Conservation (phyloP, 2,113 vertebrate species). For the Fulmarus glacialis region DNA sequence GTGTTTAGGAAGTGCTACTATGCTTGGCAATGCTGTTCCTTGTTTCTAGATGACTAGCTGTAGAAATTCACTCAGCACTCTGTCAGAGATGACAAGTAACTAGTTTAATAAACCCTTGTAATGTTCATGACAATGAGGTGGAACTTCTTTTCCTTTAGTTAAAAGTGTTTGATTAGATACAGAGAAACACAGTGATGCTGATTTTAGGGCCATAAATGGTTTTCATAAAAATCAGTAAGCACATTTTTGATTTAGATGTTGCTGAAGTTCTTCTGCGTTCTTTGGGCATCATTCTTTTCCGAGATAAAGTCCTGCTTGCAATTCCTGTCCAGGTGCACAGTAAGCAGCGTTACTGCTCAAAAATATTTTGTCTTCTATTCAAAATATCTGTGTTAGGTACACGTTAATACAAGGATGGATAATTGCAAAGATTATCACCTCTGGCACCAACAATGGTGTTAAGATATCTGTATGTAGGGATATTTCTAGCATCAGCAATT, state of each 20-base stretch:
- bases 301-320: not conserved
- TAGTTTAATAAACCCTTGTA: not conserved
- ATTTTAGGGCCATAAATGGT: not conserved
- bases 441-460: not conserved
- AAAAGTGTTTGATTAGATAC: not conserved
- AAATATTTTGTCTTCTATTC: not conserved
- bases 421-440: not conserved
- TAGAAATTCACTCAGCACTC: not conserved
- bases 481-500: not conserved
- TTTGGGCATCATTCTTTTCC: not conserved
- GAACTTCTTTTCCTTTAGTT: not conserved
- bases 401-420: not conserved
- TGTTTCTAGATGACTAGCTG: not conserved
- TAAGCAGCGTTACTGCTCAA: not conserved
- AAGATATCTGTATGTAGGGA: not conserved
- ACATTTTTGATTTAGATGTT: not conserved
- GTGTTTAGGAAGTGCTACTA: conserved; percentile 35
- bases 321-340: not conserved
- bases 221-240: not conserved
- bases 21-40: not conserved
- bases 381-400: not conserved
- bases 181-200: not conserved
- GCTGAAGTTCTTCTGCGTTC: not conserved
- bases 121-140: not conserved
- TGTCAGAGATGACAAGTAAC: not conserved